Conservation (phyloP, 2,113 vertebrate genomes). For the Rhinopomastus cyanomelas region DNA sequence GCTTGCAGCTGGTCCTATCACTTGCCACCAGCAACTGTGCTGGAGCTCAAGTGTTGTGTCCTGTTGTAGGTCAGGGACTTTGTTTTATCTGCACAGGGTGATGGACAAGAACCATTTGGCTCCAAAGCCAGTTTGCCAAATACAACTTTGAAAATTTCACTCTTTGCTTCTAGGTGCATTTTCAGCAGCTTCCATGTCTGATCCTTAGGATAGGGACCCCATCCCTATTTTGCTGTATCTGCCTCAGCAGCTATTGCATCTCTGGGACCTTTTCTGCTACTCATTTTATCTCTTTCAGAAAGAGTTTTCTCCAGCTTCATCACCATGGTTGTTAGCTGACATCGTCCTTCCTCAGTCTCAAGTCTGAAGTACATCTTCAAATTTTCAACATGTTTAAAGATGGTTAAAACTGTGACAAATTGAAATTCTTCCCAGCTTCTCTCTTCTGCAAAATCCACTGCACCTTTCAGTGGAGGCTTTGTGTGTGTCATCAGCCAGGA, state of each 20-base stretch:
- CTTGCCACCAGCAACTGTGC: no score
- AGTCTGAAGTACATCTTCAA: background rate
- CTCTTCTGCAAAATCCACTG: background rate
- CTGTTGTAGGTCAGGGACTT: background rate
- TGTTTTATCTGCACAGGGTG: background rate
- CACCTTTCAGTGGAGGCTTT: background rate
- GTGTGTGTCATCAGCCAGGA: background rate
- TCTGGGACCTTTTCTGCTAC: background rate
- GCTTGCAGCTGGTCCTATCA: no score
- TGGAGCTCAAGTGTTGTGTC: background rate
- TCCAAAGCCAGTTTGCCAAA: background rate
- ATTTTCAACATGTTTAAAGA: background rate
- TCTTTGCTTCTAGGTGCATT: background rate
- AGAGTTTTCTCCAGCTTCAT: background rate
- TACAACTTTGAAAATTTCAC: background rate
- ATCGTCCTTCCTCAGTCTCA: background rate
- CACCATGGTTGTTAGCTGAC: background rate
- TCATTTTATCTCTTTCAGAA: background rate
- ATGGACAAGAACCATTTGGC: background rate
- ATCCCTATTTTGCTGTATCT: background rate
- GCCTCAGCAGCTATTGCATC: background rate
- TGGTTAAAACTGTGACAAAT: background rate
- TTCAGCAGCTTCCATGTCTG: background rate
- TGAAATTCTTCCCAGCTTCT: background rate
- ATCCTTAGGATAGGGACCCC: background rate